Evolutionary conservation across 2,113 vertebrate genomes (phyloP), one percentile per base, ranked within the genome.

Genomic region (Cairina moschata): DNA sequence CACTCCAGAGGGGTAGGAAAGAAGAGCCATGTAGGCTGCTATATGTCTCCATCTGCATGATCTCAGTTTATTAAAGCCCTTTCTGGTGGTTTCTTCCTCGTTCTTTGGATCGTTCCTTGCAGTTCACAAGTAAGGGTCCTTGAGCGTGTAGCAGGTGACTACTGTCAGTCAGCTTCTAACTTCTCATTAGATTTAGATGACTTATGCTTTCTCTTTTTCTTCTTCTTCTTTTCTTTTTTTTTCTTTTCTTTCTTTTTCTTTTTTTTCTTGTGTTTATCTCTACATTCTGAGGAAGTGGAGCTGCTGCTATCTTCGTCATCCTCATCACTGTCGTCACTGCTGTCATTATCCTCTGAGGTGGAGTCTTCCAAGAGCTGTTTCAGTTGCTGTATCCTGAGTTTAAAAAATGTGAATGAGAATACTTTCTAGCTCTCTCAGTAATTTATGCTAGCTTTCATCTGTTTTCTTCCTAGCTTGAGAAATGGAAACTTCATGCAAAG

Each of bases 341-440:
- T 96, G 95, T 97, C 98, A 52, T 97, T 97, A 34, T 98, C 96
- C 3, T 98, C 98, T 25, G 99, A 99, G 77, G 98, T 99, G 84
- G 98, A 98, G 91, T 99, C 99, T 83, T 99, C 98, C 34, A 99
- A 98, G 52, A 99, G 98, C 95, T 99, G 98, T 94, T 98, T 99
- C 67, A 99, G 96, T 91, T 99, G 99, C 97, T 99, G 98, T 96
- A 99, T 99, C 97, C 99, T 99, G 87, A 60, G 95, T 76, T 82
- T 71, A 88, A 89, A 95, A 88, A 55, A 89, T 0, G 17, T 34
- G 17, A 80, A 62, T 91, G 3, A 95, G 74, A 92, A 94, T 63
- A 22, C 34, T 62, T 84, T 67, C 66, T 48, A 80, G 42, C 32
- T 66, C 34, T 60, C 11, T 21, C 56, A n/a, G 3, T 31, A 82